Percentiles rank a stretch among this genome's conserved stretches.
Evolutionary conservation across 2,113 vertebrate species (phyloP).

Genomic region (Upupa epops): DNA sequence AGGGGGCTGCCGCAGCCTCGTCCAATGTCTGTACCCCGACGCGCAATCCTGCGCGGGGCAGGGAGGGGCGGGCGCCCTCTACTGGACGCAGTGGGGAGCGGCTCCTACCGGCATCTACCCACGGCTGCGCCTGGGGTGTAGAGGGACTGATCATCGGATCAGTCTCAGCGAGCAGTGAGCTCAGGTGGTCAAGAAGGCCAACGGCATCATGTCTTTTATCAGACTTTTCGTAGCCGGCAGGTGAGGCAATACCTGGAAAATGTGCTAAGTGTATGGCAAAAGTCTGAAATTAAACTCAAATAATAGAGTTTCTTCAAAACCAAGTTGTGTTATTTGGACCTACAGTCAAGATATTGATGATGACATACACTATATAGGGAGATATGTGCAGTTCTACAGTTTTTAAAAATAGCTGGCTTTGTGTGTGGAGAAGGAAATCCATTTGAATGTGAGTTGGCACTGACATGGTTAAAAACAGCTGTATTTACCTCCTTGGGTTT

Average conservation of each 20-base stretch:
- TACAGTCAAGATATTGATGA: background rate
- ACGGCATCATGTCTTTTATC: too few relatives aligned
- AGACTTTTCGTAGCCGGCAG: too few relatives aligned
- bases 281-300: background rate
- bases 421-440: background rate
- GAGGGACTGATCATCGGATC: too few relatives aligned
- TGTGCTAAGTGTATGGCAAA: background rate
- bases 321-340: background rate
- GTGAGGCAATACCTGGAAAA: too few relatives aligned
- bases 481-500: conserved; percentile 4
- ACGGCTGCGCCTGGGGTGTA: background rate
- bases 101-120: accelerated
- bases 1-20: accelerated
- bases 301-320: conserved; percentile 35
- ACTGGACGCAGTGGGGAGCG: conserved; percentile 11
- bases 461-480: conserved; percentile 49
- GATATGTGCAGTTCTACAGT: conserved; percentile 8
- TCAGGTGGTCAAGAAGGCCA: too few relatives aligned
- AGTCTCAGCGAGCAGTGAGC: too few relatives aligned
- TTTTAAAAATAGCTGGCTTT: conserved; percentile 54
- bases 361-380: background rate
- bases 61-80: conserved; percentile 49
- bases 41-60: background rate
- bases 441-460: conserved; percentile 42
- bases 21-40: background rate